Percentiles rank a stretch among this genome's conserved stretches.
These are phyloP conservation scores for Calidris pugnax DNA, from an alignment of 2,113 vertebrate species.

Conservation along the genomic window DNA sequence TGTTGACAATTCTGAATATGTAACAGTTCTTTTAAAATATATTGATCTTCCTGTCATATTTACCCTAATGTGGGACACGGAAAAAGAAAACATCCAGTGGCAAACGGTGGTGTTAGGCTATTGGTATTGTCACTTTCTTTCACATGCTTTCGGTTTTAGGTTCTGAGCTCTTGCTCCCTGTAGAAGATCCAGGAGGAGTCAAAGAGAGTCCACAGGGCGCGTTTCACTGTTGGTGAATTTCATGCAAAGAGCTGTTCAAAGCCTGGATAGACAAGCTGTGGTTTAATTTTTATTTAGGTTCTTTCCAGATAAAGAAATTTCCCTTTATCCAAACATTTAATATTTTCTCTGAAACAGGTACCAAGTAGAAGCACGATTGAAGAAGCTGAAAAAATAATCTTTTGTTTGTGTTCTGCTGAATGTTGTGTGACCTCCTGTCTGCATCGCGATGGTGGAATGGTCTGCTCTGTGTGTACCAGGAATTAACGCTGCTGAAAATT, in stretches of 20 bases:
- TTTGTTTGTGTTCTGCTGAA: neutral
- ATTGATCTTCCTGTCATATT: neutral
- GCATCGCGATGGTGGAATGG: neutral
- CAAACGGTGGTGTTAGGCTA: neutral
- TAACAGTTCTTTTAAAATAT: neutral
- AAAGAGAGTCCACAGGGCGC: rapidly evolving
- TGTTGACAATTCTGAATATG: neutral
- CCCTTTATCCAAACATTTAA: neutral
- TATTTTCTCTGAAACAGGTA: neutral
- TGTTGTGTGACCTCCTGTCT: neutral
- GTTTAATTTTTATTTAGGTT: neutral
- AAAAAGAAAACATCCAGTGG: neutral
- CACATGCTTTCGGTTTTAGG: neutral
- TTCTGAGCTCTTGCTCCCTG: neutral
- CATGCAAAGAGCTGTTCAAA: neutral
- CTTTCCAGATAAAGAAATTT: neutral
- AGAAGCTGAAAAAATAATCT: neutral
- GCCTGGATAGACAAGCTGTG: neutral
- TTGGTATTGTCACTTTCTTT: neutral
- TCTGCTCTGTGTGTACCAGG: neutral
- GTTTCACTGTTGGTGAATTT: neutral
- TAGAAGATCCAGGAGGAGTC: neutral
- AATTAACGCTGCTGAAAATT: neutral
- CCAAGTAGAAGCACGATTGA: neutral
- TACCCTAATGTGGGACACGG: neutral